Evolutionary conservation across 2,113 vertebrate genomes (phyloP).

Genomic region (Platysternon megacephalum): DNA sequence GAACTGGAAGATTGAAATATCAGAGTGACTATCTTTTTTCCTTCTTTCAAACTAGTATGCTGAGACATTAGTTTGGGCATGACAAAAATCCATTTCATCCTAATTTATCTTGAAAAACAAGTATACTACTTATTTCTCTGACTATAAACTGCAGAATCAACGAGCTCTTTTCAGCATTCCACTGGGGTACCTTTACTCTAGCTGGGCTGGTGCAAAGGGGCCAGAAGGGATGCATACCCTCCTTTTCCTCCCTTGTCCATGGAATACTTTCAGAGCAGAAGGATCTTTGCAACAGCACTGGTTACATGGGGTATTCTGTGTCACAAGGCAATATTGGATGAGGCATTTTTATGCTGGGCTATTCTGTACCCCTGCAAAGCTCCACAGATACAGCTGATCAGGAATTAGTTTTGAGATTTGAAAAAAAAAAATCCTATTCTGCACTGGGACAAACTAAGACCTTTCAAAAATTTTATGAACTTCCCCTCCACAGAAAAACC

Average conservation of each 20-base stretch:
- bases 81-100: background rate
- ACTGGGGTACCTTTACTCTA: accelerated
- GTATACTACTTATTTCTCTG: background rate
- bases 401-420: background rate
- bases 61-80: background rate
- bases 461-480: background rate
- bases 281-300: background rate
- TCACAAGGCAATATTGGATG: background rate
- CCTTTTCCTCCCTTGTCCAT: slow-evolving; percentile 24
- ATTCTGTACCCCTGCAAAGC: background rate
- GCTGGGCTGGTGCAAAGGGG: slow-evolving; percentile 1
- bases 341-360: background rate
- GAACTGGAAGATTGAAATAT: background rate
- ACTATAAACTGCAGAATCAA: background rate
- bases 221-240: background rate
- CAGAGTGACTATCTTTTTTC: accelerated
- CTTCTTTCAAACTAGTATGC: background rate
- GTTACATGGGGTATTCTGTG: accelerated
- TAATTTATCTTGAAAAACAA: background rate
- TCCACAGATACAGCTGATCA: background rate
- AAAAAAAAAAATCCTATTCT: background rate
- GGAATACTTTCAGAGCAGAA: background rate
- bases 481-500: background rate
- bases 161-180: background rate
- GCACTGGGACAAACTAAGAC: background rate